Evolutionary conservation across 2,888 invertebrate genomes (phyloP), one percentile per base, ranked within the genome.

Genomic region (Pseudolycoriella hygida): DNA sequence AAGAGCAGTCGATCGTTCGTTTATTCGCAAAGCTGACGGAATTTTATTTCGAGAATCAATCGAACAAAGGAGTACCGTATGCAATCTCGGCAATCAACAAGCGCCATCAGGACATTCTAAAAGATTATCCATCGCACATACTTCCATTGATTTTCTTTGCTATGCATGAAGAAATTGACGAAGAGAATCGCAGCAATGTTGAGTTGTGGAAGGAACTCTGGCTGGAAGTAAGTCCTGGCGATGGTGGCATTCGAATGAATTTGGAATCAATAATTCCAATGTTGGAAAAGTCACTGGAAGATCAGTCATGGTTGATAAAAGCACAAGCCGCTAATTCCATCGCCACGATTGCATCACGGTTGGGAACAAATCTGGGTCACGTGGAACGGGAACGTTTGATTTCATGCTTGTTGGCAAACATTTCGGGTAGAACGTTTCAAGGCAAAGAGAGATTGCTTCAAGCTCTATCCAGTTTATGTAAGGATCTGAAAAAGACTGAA

Each of bases 221-320:
- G 92, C 74, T 76, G 40, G 92, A 92, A 57, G 77, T 85, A 30
- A 81, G 86, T 50, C 86, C 87, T n/a, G 82, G 84, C n/a, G 92
- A 88, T 66, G 75, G 74, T 42, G 89, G 86, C 37, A 79, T 92
- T 51, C 72, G 77, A 19, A 75, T 80, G 49, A 82, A 92, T 60
- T 63, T 88, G 48, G 67, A 73, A 41, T 74, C 76, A 43, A 82
- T 92, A 45, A 74, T 82, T 42, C 68, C 69, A 34, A 74, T 80
- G 52, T 68, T 87, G 10, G 77, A 81, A 52, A 67, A 67, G 2
- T 80, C 82, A 1, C 68, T 92, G 8, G 76, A 77, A 50, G 86
- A 87, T n/a, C 75, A 81, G 45, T 85, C 84, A 32, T 93, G 92
- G 92, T 76, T 75, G 11, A 79, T 80, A 54, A 92, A 90, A 67